These are phyloP conservation scores for Xestia sexstrigata DNA, from an alignment of 2,888 invertebrate genomes.

Conservation along the genomic window DNA sequence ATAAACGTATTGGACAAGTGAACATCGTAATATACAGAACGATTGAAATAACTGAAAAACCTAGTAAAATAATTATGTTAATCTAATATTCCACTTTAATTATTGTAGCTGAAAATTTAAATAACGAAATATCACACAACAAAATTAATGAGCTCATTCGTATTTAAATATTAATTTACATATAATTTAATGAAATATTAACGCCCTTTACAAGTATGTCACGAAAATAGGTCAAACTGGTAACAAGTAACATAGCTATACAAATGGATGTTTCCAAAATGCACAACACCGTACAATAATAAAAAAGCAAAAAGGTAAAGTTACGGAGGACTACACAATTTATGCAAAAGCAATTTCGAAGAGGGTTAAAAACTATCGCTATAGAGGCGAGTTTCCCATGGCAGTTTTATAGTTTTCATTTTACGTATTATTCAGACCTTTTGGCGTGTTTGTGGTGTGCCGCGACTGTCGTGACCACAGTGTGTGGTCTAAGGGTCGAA, in stretches of 20 bases:
- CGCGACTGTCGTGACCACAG: conserved; percentile 8
- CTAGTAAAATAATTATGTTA: background rate
- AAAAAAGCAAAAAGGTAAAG: background rate
- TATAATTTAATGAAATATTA: conserved; percentile 20
- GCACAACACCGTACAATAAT: background rate
- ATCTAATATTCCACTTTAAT: background rate
- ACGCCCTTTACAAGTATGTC: conserved; percentile 34
- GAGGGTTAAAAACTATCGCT: background rate
- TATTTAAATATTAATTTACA: background rate
- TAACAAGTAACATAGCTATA: background rate
- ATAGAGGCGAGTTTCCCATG: background rate
- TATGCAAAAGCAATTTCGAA: conserved; percentile 24
- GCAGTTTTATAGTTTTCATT: conserved; percentile 13
- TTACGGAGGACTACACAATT: background rate
- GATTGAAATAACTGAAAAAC: background rate
- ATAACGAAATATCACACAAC: background rate
- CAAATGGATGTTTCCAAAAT: conserved; percentile 5
- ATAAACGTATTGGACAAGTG: too few relatives aligned
- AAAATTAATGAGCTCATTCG: conserved; percentile 2
- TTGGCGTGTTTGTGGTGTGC: conserved; percentile 23
- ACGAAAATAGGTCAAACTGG: conserved; percentile 37
- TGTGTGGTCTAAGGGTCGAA: background rate
- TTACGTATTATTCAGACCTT: conserved; percentile 1
- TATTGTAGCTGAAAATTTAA: background rate
- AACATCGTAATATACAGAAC: background rate